Percentiles rank a stretch among this genome's conserved stretches.
These are phyloP conservation scores for Cerastis rubricosa DNA, from an alignment of 2,888 invertebrate genomes.

Conservation along the genomic window DNA sequence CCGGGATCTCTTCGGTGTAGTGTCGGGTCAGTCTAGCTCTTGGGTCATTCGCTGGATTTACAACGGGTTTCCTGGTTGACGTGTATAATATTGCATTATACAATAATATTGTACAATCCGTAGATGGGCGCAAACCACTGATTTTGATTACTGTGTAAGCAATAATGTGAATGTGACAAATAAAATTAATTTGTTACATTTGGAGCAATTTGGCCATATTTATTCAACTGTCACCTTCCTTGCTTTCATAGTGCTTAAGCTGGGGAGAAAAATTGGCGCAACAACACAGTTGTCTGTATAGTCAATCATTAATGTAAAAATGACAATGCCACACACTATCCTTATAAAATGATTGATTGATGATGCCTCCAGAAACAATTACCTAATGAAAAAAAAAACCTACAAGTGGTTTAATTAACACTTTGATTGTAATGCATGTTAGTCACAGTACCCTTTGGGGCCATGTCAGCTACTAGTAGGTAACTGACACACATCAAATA, in stretches of 20 bases:
- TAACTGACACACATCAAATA: background rate
- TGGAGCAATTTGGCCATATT: background rate
- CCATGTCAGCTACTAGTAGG: background rate
- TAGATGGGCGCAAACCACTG: background rate
- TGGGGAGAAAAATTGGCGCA: background rate
- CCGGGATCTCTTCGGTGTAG: too few species aligned
- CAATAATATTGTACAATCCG: background rate
- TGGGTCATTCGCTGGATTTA: too few species aligned
- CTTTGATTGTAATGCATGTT: background rate
- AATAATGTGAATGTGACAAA: background rate
- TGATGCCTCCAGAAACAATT: background rate
- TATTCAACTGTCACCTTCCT: background rate
- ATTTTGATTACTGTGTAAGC: conserved; percentile 10
- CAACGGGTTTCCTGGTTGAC: too few species aligned
- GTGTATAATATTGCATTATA: background rate
- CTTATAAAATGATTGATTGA: background rate
- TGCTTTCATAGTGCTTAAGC: background rate
- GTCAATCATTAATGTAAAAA: conserved; percentile 1
- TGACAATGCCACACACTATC: background rate
- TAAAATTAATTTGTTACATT: background rate
- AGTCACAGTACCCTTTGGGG: background rate
- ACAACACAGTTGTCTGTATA: background rate
- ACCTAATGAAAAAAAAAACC: too few species aligned
- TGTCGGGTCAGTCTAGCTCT: too few species aligned
- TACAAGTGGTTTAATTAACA: background rate